Base-by-base conservation (phyloP, 2,888 invertebrate genomes). In the Apamea epomidion region DNA sequence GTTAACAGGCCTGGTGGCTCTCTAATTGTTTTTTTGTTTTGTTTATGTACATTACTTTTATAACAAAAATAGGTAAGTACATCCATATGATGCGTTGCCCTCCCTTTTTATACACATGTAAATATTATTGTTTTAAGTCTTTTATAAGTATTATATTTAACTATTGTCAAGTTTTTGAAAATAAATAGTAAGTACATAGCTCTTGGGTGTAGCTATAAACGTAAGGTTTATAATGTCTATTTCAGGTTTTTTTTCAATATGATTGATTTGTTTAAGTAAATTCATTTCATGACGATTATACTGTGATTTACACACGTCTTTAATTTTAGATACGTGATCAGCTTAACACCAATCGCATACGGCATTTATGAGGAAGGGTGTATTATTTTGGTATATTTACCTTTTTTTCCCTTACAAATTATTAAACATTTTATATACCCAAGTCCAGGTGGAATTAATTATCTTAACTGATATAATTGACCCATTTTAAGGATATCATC, bases 391-490 rank as follows among this genome's bases (percentile, higher is more conserved):
- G 32, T 4, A 32, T 21, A 21, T 10, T 18, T n/a, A 25, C 8
- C 25, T 1, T 32, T 6, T 6, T n/a, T n/a, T 45, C 7, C 65
- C 7, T 21, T 32, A 12, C 1, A 51, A 54, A 32, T n/a, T 62
- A 0, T 62, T 54, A 42, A 29, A 21, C 12, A n/a, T n/a, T 14
- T 68, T 67, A 67, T 64, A 21, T 48, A 62, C 14, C 3, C 21
- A 48, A 74, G 21, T 62, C n/a, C 16, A 54, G 42, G 58, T 68
- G 25, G 8, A 70, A 64, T 32, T 48, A 73, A 69, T 87, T 60
- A 71, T 48, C 14, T 78, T 65, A 73, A 76, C 12, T 42, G 60
- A 62, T 71, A 51, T 78, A 87, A 76, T 87, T 74, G 29, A 69
- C 42, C 69, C 14, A 62, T 45, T 80, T 83, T 62, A 76, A 78